Conservation (phyloP, 2,113 vertebrate species). For the Ailuropoda melanoleuca region DNA sequence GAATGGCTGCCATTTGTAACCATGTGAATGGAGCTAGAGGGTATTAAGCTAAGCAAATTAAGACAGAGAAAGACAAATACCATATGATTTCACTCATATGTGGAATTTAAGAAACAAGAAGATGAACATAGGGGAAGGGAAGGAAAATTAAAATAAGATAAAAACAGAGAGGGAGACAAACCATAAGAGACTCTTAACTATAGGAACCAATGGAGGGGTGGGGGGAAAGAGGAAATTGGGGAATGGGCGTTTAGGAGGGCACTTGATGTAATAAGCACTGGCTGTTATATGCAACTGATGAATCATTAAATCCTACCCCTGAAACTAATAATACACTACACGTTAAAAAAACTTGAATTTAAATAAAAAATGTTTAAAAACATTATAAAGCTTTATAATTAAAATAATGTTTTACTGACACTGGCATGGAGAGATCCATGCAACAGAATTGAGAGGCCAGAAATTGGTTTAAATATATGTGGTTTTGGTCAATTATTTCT, state of each 20-base stretch:
- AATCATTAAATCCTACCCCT: background rate
- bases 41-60: too few relatives aligned
- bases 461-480: background rate
- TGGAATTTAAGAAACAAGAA: too few relatives aligned
- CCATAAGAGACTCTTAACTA: too few relatives aligned
- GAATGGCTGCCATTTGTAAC: too few relatives aligned
- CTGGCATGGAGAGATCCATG: background rate
- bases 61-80: too few relatives aligned
- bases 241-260: background rate
- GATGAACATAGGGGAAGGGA: too few relatives aligned
- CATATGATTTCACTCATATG: too few relatives aligned
- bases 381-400: background rate
- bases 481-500: background rate
- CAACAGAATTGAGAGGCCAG: background rate
- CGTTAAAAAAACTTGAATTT: background rate
- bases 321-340: background rate
- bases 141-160: too few relatives aligned
- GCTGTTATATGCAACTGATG: background rate
- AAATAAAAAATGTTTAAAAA: background rate
- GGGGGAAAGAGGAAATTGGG: background rate
- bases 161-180: too few relatives aligned
- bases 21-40: too few relatives aligned
- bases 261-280: background rate
- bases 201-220: background rate
- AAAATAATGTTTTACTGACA: slow-evolving; percentile 7